A percentile compares a stretch with the other conserved stretches of the same genome.
phyloP scores from a whole-genome alignment of 1,140 invertebrate species.

The Pentalonia nigronervosa region DNA sequence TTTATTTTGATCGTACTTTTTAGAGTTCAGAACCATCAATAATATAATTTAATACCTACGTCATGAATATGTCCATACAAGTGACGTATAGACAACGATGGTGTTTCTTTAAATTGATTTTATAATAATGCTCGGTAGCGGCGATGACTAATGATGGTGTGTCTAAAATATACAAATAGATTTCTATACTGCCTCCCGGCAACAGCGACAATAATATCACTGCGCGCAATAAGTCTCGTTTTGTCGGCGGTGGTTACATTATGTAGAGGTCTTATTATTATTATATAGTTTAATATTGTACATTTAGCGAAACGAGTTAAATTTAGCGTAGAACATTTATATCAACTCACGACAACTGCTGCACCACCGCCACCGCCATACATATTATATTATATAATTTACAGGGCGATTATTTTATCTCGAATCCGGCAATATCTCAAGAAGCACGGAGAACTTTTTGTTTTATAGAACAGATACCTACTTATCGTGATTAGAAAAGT shows the following conservation, averaged over 20 bases:
- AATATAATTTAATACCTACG: background rate
- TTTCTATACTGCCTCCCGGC: background rate
- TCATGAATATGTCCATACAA: background rate
- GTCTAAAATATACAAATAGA: slow-evolving; percentile 14
- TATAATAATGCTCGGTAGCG: background rate
- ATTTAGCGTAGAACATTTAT: background rate
- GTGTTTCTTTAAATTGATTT: background rate
- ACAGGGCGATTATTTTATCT: background rate
- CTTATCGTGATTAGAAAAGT: background rate
- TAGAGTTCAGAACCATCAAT: background rate
- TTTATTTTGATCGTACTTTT: background rate
- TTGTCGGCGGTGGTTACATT: background rate
- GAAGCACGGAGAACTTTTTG: background rate
- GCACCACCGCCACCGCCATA: background rate
- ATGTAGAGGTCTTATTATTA: background rate
- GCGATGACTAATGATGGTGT: background rate
- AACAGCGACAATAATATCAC: background rate
- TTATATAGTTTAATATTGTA: background rate
- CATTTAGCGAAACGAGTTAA: background rate
- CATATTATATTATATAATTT: background rate
- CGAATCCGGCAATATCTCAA: background rate
- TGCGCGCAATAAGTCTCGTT: background rate
- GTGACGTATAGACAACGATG: background rate
- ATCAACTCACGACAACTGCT: background rate
- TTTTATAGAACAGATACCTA: background rate